Conservation (phyloP, 2,797 vertebrate genomes). For the Crenichthys baileyi region DNA sequence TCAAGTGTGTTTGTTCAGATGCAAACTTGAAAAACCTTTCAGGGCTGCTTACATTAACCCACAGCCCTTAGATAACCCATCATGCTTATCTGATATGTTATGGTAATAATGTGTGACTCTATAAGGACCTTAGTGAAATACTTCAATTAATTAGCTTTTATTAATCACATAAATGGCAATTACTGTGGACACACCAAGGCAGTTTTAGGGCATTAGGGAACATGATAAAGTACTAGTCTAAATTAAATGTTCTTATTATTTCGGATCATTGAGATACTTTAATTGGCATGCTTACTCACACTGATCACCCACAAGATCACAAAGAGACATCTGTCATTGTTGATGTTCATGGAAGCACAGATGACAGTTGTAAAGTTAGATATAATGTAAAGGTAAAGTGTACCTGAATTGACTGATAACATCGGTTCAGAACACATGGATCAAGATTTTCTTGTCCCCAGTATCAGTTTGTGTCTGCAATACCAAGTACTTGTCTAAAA, state of each 20-base stretch:
- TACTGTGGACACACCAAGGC: background rate
- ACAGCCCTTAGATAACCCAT: background rate
- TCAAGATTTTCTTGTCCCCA: no score
- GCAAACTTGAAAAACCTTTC: background rate
- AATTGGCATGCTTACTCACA: background rate
- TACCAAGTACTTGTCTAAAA: no score
- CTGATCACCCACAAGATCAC: background rate
- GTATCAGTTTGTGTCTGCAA: no score
- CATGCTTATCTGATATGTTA: background rate
- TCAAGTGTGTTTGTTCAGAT: background rate
- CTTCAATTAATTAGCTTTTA: background rate
- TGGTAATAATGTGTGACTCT: background rate
- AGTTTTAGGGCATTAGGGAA: background rate
- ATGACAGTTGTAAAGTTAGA: background rate
- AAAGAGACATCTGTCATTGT: background rate
- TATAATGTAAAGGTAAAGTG: no score
- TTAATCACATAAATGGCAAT: background rate
- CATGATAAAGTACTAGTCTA: background rate
- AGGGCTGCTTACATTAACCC: background rate
- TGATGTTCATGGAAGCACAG: background rate
- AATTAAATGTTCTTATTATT: background rate
- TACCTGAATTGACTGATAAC: no score
- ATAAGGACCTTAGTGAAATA: background rate
- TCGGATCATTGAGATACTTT: background rate
- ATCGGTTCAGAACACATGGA: no score